phyloP scores from a whole-genome alignment of 2,888 invertebrate genomes.

The Drosophila siamana region DNA sequence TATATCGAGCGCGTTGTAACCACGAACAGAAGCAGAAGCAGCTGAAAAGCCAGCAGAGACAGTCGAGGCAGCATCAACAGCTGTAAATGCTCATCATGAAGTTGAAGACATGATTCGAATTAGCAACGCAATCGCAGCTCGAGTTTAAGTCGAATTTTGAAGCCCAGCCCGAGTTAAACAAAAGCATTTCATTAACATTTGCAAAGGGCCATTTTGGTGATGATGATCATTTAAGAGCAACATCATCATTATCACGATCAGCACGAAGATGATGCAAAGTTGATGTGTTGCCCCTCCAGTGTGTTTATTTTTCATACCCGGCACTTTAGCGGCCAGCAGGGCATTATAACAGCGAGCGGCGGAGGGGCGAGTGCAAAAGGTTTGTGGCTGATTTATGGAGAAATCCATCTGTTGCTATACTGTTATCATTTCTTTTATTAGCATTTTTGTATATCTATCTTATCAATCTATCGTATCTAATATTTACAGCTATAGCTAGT shows the following conservation, averaged over 20 bases:
- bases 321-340: neutral
- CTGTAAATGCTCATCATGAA: constrained; percentile 47
- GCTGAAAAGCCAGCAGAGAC: constrained; percentile 6
- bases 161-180: constrained; percentile 43
- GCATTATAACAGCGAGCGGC: no score
- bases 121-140: constrained; percentile 46
- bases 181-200: constrained; percentile 75
- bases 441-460: no score
- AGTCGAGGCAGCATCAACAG: constrained; percentile 2
- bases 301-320: neutral
- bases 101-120: constrained; percentile 42
- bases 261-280: constrained; percentile 51
- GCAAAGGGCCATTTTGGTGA: constrained; percentile 39
- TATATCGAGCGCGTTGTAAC: constrained; percentile 62
- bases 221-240: constrained; percentile 12
- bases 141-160: no score
- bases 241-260: constrained; percentile 24
- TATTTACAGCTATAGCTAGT: no score
- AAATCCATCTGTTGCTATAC: no score
- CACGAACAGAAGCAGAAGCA: neutral
- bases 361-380: no score
- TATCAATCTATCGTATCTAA: no score
- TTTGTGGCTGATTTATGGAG: no score
- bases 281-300: neutral
- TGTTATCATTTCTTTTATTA: no score